Evolutionary conservation across 2,888 invertebrate genomes (phyloP).

Genomic region (Tiliacea aurago): DNA sequence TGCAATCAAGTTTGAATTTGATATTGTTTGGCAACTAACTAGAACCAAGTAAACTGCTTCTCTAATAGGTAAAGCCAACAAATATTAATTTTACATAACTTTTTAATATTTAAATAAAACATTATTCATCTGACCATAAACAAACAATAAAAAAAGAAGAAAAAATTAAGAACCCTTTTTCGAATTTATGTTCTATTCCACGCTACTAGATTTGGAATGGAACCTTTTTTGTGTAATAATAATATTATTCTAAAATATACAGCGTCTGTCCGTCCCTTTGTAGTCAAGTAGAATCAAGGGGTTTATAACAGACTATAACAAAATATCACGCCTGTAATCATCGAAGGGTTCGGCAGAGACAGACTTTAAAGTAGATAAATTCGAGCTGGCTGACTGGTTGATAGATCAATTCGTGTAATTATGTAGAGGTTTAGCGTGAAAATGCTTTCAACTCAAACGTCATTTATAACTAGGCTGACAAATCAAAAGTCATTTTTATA

Average conservation of each 20-base stretch:
- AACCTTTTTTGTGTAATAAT: conserved; percentile 41
- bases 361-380: conserved; percentile 7
- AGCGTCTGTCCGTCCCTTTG: conserved; percentile 23
- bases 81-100: background rate
- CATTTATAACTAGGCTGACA: background rate
- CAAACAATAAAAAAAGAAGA: background rate
- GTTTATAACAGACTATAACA: no score
- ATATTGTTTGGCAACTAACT: background rate
- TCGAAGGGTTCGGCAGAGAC: no score
- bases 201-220: conserved; percentile 51
- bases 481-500: background rate
- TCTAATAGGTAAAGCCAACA: background rate
- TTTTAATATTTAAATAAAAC: background rate
- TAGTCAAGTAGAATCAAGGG: conserved; percentile 39
- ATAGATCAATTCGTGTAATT: background rate
- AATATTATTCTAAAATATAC: conserved; percentile 17
- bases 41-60: background rate
- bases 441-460: background rate
- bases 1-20: background rate
- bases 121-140: conserved; percentile 32
- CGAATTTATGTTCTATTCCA: conserved; percentile 51
- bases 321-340: no score
- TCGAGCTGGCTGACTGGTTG: background rate
- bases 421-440: no score
- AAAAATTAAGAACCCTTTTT: conserved; percentile 28